Base-by-base conservation (phyloP, 2,888 invertebrate genomes). In the Paralinhomoeus sp. region DNA sequence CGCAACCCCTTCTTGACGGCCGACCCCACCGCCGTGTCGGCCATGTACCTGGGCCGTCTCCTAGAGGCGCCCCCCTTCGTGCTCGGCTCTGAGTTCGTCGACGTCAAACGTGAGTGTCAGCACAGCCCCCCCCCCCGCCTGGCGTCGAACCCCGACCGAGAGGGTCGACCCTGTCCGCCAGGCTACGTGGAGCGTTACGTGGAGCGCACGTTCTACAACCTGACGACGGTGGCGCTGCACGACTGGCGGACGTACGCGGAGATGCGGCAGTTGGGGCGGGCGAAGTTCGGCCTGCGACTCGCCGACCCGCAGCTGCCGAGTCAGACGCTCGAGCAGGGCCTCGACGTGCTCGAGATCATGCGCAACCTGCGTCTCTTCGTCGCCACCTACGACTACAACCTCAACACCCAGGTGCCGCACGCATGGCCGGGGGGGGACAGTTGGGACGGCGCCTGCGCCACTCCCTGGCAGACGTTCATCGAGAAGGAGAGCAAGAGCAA, bases 221-320 rank as follows among this genome's bases (percentile, higher is more conserved):
- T 93, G 55, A 91, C 91, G 1, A 85, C 91, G 1, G 85, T 97
- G 27, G 87, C 91, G 9, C 68, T 91, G 39, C 87, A 93, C 53
- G 89, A 97, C 65, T 93, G 91, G 85, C 80, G 79, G 64, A 87
- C 85, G 0, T 97, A 97, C 62, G 79, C 83, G 20, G 83, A 85
- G 67, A 97, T 97, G 93, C 73, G 87, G 47, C 78, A 80, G 60
- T 72, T 93, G 63, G 93, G 89, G 0, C 72, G 72, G 21, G 35
- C 3, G 31, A 33, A 17, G 34, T 2, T 24, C 23, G 43, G 41
- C 57, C 66, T 91, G 31, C 70, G 72, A 20, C 78, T 83, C 1
- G 75, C 82, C n/a, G 81, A 87, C 59, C 82, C 89, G 60, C 78
- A 84, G 64, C 70, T 97, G 41, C 93, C 97, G 1, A 84, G 84